Conservation (phyloP, 2,888 invertebrate genomes). For the Philereme vetulata region DNA sequence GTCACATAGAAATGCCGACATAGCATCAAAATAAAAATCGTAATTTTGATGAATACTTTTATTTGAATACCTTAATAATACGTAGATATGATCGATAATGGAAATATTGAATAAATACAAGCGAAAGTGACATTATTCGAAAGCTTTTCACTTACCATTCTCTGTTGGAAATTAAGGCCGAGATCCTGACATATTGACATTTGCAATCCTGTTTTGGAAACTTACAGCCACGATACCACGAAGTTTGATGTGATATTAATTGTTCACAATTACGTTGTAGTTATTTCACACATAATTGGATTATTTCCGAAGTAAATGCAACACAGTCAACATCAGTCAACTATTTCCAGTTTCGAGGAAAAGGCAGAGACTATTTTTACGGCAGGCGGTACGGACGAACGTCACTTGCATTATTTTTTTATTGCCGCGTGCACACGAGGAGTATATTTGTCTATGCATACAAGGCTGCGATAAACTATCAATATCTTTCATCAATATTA, state of each 20-base stretch:
- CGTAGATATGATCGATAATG: not conserved
- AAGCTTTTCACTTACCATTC: constrained; percentile 74
- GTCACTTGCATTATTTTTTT: no score
- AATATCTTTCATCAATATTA: no score
- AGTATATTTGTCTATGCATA: no score
- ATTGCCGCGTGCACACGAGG: no score
- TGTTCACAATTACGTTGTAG: constrained; percentile 36
- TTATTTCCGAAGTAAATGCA: constrained; percentile 35
- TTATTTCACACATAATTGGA: constrained; percentile 63
- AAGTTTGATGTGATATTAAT: constrained; percentile 3
- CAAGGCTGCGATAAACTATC: no score
- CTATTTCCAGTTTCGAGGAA: constrained; percentile 1
- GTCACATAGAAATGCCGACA: constrained; percentile 28
- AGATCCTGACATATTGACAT: constrained; percentile 85
- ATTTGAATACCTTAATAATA: not conserved
- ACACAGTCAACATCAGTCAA: constrained; percentile 40
- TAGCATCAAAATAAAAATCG: constrained; percentile 12
- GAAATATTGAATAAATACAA: constrained; percentile 1
- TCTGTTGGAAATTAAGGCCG: constrained; percentile 84
- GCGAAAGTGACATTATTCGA: constrained; percentile 11
- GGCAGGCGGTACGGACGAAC: no score
- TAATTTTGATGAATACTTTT: constrained; percentile 4
- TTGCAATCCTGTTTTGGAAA: constrained; percentile 78
- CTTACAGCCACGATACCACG: constrained; percentile 48
- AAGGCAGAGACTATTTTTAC: no score